Evolutionary conservation across 2,113 vertebrate species (phyloP), one percentile per base, ranked within the genome.

Genomic region (Gavia stellata): DNA sequence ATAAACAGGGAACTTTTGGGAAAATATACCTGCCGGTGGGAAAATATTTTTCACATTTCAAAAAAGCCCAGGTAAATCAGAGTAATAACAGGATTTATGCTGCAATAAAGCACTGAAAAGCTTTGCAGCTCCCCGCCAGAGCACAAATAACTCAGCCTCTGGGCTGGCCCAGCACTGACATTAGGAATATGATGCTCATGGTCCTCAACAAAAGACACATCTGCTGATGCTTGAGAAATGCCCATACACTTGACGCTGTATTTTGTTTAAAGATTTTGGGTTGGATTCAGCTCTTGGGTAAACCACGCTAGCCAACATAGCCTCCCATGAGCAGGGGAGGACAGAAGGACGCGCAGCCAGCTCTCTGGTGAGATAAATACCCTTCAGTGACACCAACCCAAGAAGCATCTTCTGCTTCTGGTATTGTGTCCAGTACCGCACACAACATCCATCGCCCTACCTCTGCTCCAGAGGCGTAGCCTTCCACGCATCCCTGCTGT

Each of bases 101-200:
- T 10, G n/a, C 49, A 84, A 49, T n/a, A 36, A 40, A 53, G 63
- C 65, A 29, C 49, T n/a, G n/a, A 47, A 50, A 62, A 42, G 31
- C 72, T 31, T 70, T 3, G 2, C 49, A 55, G 88, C n/a, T 70
- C 38, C 40, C 47, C 7, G 2, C 24, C 45, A 58, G 28, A 38
- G 38, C 36, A 29, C 33, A 55, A 59, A 90, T 61, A 90, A 62
- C 23, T 55, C 80, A 90, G 38, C n/a, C 31, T 38, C 53, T 31
- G 55, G 62, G 53, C 15, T 45, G 71, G 13, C 53, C 71, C 16
- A 0, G 53, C 19, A 9, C 1, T 47, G 72, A n/a, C 31, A 0
- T 25, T 42, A 42, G 44, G 72, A 65, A 56, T 21, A 63, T 7
- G 56, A 53, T 36, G 55, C 25, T 36, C 25, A 7, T 6, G n/a